A percentile compares a stretch with the other conserved stretches of the same genome.
These are phyloP conservation scores for Caenorhabditis briggsae DNA, from an alignment of 1,140 invertebrate species.

Conservation along the genomic window DNA sequence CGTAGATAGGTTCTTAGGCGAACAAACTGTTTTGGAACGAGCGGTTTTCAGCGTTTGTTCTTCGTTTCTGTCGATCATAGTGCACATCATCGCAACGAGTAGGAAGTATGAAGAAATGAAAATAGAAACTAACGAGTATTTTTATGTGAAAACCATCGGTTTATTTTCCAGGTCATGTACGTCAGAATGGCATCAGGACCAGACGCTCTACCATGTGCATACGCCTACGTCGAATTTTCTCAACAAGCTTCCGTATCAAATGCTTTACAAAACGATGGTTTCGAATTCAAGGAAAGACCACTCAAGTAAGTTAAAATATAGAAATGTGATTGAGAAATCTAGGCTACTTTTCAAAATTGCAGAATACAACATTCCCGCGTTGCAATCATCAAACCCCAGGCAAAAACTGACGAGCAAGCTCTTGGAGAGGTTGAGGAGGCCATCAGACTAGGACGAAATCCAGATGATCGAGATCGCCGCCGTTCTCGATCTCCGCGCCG, in stretches of 20 bases:
- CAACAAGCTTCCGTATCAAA: conserved; percentile 90
- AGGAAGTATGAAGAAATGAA: conserved; percentile 6
- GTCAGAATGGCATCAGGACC: conserved; percentile 90
- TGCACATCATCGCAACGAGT: conserved; percentile 6
- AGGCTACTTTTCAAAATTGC: conserved; percentile 60
- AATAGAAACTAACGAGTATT: neutral
- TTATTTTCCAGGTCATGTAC: conserved; percentile 86
- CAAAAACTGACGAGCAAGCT: conserved; percentile 77
- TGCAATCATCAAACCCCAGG: conserved; percentile 76
- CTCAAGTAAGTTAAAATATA: conserved; percentile 78
- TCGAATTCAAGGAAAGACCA: conserved; percentile 82
- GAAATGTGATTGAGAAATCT: neutral
- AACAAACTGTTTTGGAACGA: neutral
- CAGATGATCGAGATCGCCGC: conserved; percentile 46
- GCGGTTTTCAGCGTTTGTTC: neutral
- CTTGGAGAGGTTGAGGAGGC: conserved; percentile 77
- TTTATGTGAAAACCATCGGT: neutral
- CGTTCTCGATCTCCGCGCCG: conserved; percentile 60
- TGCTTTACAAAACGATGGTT: conserved; percentile 88
- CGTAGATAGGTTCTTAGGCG: neutral
- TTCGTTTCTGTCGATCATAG: conserved; percentile 10
- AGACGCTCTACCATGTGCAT: conserved; percentile 83
- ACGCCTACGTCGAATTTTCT: conserved; percentile 90
- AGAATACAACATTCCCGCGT: conserved; percentile 77
- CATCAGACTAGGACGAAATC: conserved; percentile 64